A percentile compares a stretch with the other conserved stretches of the same genome.
phyloP scores from a whole-genome alignment of 2,797 vertebrate species.

The Eutrigla gurnardus region DNA sequence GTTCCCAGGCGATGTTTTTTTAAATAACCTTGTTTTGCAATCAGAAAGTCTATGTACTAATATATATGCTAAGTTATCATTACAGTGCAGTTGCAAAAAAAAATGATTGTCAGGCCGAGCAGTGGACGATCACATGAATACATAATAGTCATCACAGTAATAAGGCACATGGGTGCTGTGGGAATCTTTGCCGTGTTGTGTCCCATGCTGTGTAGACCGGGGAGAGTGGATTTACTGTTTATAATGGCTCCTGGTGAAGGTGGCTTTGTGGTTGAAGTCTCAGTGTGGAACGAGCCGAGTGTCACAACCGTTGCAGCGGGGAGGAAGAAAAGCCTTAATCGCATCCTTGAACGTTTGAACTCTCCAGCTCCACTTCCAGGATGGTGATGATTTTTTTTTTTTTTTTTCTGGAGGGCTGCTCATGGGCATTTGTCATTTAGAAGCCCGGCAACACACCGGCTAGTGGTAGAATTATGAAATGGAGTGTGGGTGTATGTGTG shows the following conservation, averaged over 20 bases:
- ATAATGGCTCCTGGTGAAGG: slow-evolving; percentile 59
- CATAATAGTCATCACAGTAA: slow-evolving; percentile 15
- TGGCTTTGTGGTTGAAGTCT: slow-evolving; percentile 55
- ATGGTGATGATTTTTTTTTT: slow-evolving; percentile 40
- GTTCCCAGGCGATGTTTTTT: slow-evolving; percentile 9
- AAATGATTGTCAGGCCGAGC: neutral
- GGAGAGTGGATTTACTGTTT: slow-evolving; percentile 67
- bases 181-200: slow-evolving; percentile 18
- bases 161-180: slow-evolving; percentile 3
- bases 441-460: slow-evolving; percentile 28
- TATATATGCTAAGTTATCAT: slow-evolving; percentile 30
- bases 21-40: slow-evolving; percentile 23
- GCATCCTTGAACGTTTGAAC: slow-evolving; percentile 77
- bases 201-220: slow-evolving; percentile 28
- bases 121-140: slow-evolving; percentile 4
- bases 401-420: slow-evolving; percentile 59
- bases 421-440: slow-evolving; percentile 50
- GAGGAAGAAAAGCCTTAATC: slow-evolving; percentile 60
- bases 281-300: slow-evolving; percentile 58
- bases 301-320: slow-evolving; percentile 53
- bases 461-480: slow-evolving; percentile 57
- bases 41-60: slow-evolving; percentile 1
- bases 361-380: slow-evolving; percentile 50
- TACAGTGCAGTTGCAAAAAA: slow-evolving; percentile 16
- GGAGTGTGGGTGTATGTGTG: slow-evolving; percentile 38